A percentile compares a stretch with the other conserved stretches of the same genome.
Evolutionary conservation across 1,140 invertebrate genomes (phyloP).

Genomic region (Drosophila nigrodunni): DNA sequence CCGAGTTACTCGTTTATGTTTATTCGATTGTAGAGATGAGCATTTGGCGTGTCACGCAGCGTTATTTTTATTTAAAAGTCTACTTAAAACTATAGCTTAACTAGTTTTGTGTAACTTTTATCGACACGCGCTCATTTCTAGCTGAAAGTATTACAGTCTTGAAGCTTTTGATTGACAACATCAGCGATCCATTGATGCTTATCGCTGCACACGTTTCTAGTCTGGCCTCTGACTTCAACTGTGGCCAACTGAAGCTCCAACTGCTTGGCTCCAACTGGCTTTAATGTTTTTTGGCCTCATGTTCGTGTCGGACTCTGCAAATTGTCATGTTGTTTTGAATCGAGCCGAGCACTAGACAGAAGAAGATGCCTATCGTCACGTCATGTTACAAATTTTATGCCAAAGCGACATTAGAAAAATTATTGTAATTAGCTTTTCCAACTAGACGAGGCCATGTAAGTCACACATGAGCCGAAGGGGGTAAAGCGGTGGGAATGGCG

Average conservation of each 20-base stretch:
- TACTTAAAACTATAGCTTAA: not conserved
- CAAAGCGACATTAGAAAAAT: constrained; percentile 75
- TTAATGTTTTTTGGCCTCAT: constrained; percentile 46
- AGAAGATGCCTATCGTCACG: constrained; percentile 65
- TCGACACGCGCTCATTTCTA: constrained; percentile 15
- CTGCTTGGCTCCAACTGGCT: constrained; percentile 41
- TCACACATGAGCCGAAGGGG: constrained; percentile 23
- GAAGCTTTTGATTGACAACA: constrained; percentile 70
- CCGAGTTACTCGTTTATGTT: constrained; percentile 8
- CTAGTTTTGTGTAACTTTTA: not conserved
- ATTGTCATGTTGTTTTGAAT: constrained; percentile 71
- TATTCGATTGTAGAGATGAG: constrained; percentile 13
- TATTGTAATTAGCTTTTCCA: constrained; percentile 67
- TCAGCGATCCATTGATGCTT: constrained; percentile 56
- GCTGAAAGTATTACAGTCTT: constrained; percentile 4
- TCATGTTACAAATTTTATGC: constrained; percentile 80
- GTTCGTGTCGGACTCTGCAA: constrained; percentile 69
- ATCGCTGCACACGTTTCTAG: constrained; percentile 71
- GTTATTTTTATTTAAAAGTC: not conserved
- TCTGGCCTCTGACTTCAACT: constrained; percentile 4
- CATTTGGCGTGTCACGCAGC: constrained; percentile 7
- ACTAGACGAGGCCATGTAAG: constrained; percentile 35
- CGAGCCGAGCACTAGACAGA: constrained; percentile 21
- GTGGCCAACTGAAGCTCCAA: not conserved
- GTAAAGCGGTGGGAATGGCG: not conserved